phyloP scores from a whole-genome alignment of 2,888 invertebrate species.

The Clostera curtula region DNA sequence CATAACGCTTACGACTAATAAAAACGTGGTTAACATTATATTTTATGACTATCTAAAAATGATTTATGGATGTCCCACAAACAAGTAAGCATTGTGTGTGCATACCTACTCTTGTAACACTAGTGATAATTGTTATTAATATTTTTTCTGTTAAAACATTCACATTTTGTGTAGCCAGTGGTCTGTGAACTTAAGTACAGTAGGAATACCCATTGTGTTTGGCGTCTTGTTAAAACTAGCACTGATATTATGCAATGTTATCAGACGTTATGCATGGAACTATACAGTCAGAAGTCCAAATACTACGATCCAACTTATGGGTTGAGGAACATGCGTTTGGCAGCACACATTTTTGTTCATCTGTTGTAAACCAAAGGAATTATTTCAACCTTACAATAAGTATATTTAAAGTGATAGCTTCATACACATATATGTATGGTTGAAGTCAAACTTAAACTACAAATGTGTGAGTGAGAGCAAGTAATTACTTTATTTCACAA shows the following conservation, averaged over 20 bases:
- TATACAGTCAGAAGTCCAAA: slow-evolving; percentile 29
- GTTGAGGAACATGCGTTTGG: slow-evolving; percentile 46
- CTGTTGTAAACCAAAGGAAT: slow-evolving; percentile 37
- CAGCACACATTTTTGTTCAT: slow-evolving; percentile 43
- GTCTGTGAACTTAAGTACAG: slow-evolving; percentile 4
- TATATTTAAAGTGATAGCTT: too few species aligned
- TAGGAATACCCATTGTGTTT: slow-evolving; percentile 10
- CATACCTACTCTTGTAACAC: too few species aligned
- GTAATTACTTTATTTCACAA: too few species aligned
- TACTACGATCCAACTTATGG: slow-evolving; percentile 31
- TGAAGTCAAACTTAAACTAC: too few species aligned
- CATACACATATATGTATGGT: too few species aligned
- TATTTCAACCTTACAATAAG: not conserved
- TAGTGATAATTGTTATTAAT: too few species aligned
- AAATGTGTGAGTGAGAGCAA: too few species aligned
- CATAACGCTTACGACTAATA: too few species aligned
- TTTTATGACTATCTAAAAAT: too few species aligned
- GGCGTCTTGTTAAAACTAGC: slow-evolving; percentile 5
- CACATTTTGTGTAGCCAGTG: not conserved
- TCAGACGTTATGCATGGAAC: slow-evolving; percentile 18
- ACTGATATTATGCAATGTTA: slow-evolving; percentile 9
- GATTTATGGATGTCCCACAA: too few species aligned
- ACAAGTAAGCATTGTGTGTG: not conserved
- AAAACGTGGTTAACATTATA: too few species aligned
- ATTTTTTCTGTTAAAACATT: not conserved